These are phyloP conservation scores for Aspidiotus destructor DNA, from an alignment of 2,888 invertebrate genomes.

Conservation along the genomic window DNA sequence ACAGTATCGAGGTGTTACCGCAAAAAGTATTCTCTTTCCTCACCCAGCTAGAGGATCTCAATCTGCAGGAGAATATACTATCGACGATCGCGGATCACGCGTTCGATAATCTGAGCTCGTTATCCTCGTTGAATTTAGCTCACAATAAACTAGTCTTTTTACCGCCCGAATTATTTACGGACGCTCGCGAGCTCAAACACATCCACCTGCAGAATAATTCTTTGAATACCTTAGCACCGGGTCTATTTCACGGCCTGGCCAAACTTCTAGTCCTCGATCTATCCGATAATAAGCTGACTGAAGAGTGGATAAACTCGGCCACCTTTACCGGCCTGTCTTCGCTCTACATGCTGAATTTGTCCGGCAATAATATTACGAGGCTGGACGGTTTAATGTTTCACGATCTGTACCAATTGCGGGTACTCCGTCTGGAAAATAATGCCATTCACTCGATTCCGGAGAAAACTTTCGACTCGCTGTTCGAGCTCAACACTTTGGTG, in stretches of 20 bases:
- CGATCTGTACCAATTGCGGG: conserved; percentile 68
- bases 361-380: conserved; percentile 63
- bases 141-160: conserved; percentile 70
- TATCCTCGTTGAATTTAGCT: conserved; percentile 65
- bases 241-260: conserved; percentile 63
- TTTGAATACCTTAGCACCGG: conserved; percentile 68
- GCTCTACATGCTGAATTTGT: conserved; percentile 65
- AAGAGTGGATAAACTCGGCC: conserved; percentile 71
- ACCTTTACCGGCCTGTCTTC: conserved; percentile 68
- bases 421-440: conserved; percentile 69
- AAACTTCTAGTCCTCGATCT: conserved; percentile 67
- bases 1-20: conserved; percentile 65
- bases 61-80: conserved; percentile 66
- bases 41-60: conserved; percentile 59
- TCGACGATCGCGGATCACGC: conserved; percentile 67
- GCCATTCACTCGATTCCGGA: conserved; percentile 64
- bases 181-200: conserved; percentile 66
- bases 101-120: conserved; percentile 60
- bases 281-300: conserved; percentile 67
- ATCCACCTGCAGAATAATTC: conserved; percentile 74
- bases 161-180: conserved; percentile 71
- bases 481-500: conserved; percentile 69
- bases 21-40: conserved; percentile 62
- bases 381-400: conserved; percentile 66
- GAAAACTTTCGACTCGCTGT: conserved; percentile 65